Evolutionary conservation across 1,140 invertebrate species (phyloP), one percentile per base, ranked within the genome.

Genomic region (Colletes latitarsis): DNA sequence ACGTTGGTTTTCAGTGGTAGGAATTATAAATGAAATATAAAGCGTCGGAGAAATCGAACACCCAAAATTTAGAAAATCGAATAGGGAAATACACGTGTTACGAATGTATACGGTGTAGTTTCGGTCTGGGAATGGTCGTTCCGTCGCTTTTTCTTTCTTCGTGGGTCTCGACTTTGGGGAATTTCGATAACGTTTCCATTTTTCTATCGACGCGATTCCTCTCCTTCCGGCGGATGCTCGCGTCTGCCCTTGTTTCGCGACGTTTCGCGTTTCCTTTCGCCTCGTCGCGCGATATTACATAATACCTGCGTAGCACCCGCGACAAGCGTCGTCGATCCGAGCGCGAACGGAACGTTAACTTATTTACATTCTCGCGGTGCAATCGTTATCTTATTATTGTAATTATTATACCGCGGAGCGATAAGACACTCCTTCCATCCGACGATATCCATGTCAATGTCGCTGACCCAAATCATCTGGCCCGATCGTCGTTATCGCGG

Each of bases 311-410:
- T 62, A 19, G 66, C 46, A 17, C 14, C 10, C 6, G 43, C 21
- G 62, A 6, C 30, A 17, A 46, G 41, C 6, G 39, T 0, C 10
- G 41, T 4, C 10, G 19, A 41, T 6, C 41, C 14, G 14, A 9
- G 14, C 57, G 17, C 52, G 55, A 63, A 49, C 46, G 57, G 30
- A 76, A 66, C 46, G 8, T 58, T 46, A 58, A 81, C 77, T 83
- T 87, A 87, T 87, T 87, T 83, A 75, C 74, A 83, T 83, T 86
- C 41, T 81, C 53, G 49, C 66, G 62, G 5, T 86, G 85, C 84
- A 86, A 83, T 77, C 71, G 43, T 63, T 86, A 83, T 78, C 77
- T 83, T 86, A 86, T 86, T 83, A 83, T 87, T 86, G 66, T 75
- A 81, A 83, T 85, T 72, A 62, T 69, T 63, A 60, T 77, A 74